Evolutionary conservation across 2,113 vertebrate species (phyloP).

Genomic region (Erythrocercus mccallii): DNA sequence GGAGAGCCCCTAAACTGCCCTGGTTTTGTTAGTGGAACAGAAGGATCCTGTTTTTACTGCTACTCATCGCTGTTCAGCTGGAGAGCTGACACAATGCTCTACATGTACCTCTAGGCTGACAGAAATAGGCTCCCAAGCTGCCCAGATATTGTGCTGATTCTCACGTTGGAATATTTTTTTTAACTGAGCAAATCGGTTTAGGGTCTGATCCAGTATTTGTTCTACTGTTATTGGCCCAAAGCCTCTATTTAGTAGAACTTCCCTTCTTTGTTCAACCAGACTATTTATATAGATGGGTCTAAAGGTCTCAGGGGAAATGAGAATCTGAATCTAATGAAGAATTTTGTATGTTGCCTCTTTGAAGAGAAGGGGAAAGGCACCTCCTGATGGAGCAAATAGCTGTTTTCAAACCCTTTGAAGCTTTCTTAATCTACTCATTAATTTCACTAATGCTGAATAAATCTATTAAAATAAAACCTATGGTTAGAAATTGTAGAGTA

Average conservation of each 20-base stretch:
- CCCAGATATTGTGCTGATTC: neutral
- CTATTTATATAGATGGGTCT: slow-evolving; percentile 13
- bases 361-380: neutral
- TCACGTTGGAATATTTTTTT: neutral
- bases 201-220: slow-evolving; percentile 8
- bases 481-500: neutral
- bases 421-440: neutral
- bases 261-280: slow-evolving; percentile 31
- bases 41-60: neutral
- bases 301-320: neutral
- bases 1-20: neutral
- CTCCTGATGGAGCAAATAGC: neutral
- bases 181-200: neutral
- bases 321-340: neutral
- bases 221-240: slow-evolving; percentile 10
- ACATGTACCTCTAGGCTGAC: neutral
- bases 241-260: slow-evolving; percentile 31
- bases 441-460: neutral
- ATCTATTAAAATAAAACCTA: neutral
- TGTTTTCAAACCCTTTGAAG: neutral
- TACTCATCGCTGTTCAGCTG: neutral
- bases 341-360: neutral
- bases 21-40: neutral
- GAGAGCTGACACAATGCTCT: neutral
- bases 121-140: neutral